Conservation (phyloP, 2,797 vertebrate species). For the Crenichthys baileyi region DNA sequence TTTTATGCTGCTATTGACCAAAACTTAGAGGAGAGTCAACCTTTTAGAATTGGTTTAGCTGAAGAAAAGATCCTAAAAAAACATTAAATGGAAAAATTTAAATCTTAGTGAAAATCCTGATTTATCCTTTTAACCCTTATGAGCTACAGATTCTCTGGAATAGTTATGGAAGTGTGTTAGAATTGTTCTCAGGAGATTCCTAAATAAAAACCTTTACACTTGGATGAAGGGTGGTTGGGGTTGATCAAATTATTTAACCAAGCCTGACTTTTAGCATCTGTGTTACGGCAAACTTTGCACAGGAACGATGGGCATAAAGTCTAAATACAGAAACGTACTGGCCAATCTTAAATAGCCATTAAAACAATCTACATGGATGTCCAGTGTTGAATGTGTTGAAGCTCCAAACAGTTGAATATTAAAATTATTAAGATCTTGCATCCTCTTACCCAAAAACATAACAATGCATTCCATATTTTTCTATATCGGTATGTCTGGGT, state of each 20-base stretch:
- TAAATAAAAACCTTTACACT: neutral
- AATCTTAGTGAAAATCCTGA: neutral
- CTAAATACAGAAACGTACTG: neutral
- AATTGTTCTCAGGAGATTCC: constrained; percentile 8
- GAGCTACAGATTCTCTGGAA: neutral
- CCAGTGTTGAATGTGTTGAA: neutral
- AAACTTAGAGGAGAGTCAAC: neutral
- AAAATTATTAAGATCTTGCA: constrained; percentile 62
- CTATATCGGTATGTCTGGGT: constrained; percentile 63
- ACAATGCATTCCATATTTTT: constrained; percentile 46
- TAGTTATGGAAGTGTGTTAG: neutral
- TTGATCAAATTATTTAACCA: neutral
- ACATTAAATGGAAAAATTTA: neutral
- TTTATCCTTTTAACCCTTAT: neutral
- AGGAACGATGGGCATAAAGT: neutral
- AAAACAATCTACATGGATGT: neutral
- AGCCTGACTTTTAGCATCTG: neutral
- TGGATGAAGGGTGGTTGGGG: too few species aligned
- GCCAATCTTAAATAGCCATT: neutral
- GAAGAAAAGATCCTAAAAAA: neutral
- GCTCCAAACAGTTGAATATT: constrained; percentile 39
- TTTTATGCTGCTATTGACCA: neutral
- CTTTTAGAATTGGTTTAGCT: neutral
- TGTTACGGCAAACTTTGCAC: neutral
- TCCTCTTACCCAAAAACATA: constrained; percentile 42